These are phyloP conservation scores for Caerostris extrusa DNA, from an alignment of 1,140 invertebrate species.

Conservation along the genomic window DNA sequence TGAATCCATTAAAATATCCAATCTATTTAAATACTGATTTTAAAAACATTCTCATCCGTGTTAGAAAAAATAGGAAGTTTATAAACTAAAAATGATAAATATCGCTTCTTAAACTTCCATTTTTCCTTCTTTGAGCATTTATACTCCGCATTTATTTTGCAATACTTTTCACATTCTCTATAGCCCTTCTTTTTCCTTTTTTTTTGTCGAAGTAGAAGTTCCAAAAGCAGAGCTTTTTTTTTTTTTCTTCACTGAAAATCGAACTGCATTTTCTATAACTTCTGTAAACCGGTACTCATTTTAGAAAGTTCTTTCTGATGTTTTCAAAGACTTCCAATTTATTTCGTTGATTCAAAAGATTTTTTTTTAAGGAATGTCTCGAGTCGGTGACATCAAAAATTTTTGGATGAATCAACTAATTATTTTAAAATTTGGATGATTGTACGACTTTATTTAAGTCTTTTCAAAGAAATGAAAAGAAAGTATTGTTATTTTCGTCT, in stretches of 20 bases:
- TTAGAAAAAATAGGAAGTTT: neutral
- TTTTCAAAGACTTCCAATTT: conserved; percentile 34
- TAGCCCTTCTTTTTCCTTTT: neutral
- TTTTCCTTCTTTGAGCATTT: neutral
- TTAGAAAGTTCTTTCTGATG: conserved; percentile 41
- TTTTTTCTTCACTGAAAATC: neutral
- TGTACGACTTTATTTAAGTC: neutral
- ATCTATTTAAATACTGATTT: too few species aligned
- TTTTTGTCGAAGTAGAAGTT: neutral
- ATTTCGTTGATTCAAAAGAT: neutral
- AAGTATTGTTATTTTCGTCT: neutral
- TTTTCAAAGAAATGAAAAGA: neutral
- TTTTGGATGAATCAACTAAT: neutral
- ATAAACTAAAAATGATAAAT: neutral
- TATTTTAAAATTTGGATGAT: neutral
- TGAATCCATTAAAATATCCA: too few species aligned
- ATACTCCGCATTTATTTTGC: neutral
- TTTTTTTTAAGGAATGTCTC: neutral
- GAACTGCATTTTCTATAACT: conserved; percentile 25
- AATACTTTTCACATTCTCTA: neutral
- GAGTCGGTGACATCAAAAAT: neutral
- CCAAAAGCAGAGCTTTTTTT: neutral
- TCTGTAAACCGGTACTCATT: conserved; percentile 29
- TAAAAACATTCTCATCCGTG: too few species aligned
- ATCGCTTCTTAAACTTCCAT: neutral